phyloP scores from a whole-genome alignment of 1,140 invertebrate genomes.

The Contarinia nasturtii region DNA sequence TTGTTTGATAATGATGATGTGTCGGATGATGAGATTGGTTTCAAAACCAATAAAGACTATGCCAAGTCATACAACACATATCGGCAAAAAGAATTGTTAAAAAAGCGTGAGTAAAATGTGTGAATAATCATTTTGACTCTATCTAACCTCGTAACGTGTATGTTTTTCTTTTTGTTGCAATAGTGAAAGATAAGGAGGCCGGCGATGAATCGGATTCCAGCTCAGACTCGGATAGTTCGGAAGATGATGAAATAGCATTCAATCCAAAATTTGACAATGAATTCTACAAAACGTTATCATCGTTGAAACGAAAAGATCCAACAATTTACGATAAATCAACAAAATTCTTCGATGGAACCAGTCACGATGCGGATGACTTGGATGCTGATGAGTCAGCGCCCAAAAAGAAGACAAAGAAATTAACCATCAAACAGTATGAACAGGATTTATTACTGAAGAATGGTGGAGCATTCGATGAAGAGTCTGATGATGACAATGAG shows the following conservation, averaged over 20 bases:
- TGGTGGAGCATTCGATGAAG: slow-evolving; percentile 37
- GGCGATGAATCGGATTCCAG: slow-evolving; percentile 26
- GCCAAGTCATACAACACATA: slow-evolving; percentile 64
- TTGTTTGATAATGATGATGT: slow-evolving; percentile 25
- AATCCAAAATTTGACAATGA: slow-evolving; percentile 55
- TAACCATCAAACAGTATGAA: slow-evolving; percentile 65
- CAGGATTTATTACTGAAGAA: slow-evolving; percentile 52
- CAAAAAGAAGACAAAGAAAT: slow-evolving; percentile 32
- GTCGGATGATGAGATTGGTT: slow-evolving; percentile 27
- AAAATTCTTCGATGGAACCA: slow-evolving; percentile 46
- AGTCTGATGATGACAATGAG: slow-evolving; percentile 6
- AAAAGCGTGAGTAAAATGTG: slow-evolving; percentile 46
- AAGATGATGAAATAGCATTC: slow-evolving; percentile 39
- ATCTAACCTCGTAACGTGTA: too few relatives aligned
- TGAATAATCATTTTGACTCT: neutral
- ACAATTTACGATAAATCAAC: slow-evolving; percentile 62
- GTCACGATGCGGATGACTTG: slow-evolving; percentile 16
- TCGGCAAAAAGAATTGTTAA: slow-evolving; percentile 65
- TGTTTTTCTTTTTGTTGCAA: slow-evolving; percentile 6
- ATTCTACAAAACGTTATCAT: slow-evolving; percentile 69
- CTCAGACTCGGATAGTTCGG: slow-evolving; percentile 29
- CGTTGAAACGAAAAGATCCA: slow-evolving; percentile 74
- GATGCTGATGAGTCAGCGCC: slow-evolving; percentile 16
- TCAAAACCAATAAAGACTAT: slow-evolving; percentile 60
- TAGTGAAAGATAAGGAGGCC: slow-evolving; percentile 59